A percentile compares a stretch with the other conserved stretches of the same genome.
phyloP scores from a whole-genome alignment of 1,140 invertebrate species.

The Ylistrum balloti region DNA sequence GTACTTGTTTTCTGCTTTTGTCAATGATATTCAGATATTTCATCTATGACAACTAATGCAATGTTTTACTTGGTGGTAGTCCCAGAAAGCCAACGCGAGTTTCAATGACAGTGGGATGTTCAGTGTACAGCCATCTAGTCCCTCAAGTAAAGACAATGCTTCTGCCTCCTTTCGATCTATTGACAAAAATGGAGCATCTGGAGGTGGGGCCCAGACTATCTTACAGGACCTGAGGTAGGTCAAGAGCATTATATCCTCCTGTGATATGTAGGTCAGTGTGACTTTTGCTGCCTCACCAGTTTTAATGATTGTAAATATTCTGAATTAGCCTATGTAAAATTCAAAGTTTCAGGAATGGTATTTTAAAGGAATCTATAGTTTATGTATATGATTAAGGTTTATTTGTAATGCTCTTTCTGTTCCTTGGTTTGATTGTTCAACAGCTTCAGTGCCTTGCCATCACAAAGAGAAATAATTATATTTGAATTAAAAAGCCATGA shows the following conservation, averaged over 20 bases:
- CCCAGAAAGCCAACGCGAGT: slow-evolving; percentile 58
- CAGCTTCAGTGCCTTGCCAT: too few species aligned
- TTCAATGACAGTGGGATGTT: slow-evolving; percentile 74
- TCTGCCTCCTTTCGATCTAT: slow-evolving; percentile 50
- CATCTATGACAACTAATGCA: not conserved
- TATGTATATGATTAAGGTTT: too few species aligned
- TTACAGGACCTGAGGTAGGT: slow-evolving; percentile 68
- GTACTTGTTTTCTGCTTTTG: not conserved
- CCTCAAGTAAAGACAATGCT: slow-evolving; percentile 53
- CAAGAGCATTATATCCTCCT: not conserved
- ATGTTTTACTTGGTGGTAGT: not conserved
- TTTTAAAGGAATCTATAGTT: too few species aligned
- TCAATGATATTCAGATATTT: not conserved
- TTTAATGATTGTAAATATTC: too few species aligned
- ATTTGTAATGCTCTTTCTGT: too few species aligned
- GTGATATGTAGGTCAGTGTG: too few species aligned
- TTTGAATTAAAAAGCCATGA: too few species aligned
- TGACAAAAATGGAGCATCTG: not conserved
- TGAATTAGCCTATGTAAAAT: too few species aligned
- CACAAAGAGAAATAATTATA: too few species aligned
- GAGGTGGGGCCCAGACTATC: slow-evolving; percentile 62
- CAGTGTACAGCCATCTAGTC: slow-evolving; percentile 62
- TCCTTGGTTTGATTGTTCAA: too few species aligned
- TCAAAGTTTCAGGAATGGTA: too few species aligned
- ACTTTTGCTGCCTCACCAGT: too few species aligned